Evolutionary conservation across 2,113 vertebrate species (phyloP).

Genomic region (Tenrec ecaudatus): DNA sequence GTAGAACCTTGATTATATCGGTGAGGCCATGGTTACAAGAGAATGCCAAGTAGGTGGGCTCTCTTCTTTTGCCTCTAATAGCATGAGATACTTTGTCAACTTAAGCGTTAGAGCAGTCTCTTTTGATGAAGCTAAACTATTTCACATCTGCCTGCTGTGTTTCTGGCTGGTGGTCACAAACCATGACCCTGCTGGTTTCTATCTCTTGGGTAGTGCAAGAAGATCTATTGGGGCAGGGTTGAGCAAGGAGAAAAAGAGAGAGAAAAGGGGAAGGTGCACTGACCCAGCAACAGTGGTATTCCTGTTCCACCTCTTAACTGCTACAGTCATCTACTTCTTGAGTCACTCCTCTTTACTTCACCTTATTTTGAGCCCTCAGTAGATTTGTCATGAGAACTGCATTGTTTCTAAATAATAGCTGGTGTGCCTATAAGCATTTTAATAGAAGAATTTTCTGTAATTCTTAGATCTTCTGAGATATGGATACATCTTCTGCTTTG

Average conservation of each 20-base stretch:
- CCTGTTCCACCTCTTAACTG: background rate
- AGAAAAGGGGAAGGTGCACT: background rate
- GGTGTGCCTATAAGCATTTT: too few species aligned
- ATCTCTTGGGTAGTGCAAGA: background rate
- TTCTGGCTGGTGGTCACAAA: constrained; percentile 8
- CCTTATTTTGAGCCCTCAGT: too few species aligned
- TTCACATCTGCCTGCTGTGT: constrained; percentile 51
- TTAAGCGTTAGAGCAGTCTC: constrained; percentile 21
- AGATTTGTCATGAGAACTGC: too few species aligned
- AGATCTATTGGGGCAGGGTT: background rate
- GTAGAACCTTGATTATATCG: constrained; percentile 55
- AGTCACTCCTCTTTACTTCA: constrained; percentile 40
- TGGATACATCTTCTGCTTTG: too few species aligned
- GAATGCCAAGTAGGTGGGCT: constrained; percentile 3
- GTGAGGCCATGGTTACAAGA: constrained; percentile 15
- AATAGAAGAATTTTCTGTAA: too few species aligned
- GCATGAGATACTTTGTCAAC: background rate
- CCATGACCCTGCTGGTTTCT: constrained; percentile 20
- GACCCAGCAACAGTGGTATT: background rate
- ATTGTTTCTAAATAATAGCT: too few species aligned
- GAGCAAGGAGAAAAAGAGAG: too few species aligned
- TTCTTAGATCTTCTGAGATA: too few species aligned
- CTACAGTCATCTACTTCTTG: background rate
- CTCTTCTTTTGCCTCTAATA: constrained; percentile 56
- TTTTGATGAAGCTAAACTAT: constrained; percentile 53